Conservation (phyloP, 2,113 vertebrate species). For the Macquaria ambigua region DNA sequence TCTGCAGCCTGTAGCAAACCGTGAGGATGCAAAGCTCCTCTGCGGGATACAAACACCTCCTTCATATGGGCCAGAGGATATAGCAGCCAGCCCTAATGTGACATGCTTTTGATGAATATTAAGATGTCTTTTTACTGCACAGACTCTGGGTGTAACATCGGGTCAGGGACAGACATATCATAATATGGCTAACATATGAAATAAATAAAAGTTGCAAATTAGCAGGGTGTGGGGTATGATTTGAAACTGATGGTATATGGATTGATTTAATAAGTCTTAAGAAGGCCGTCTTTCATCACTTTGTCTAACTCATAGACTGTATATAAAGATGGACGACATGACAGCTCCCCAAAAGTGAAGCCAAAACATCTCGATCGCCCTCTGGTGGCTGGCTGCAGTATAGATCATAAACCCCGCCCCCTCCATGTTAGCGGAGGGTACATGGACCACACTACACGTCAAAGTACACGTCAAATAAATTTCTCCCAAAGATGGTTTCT, state of each 20-base stretch:
- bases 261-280: not conserved
- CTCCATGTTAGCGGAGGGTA: too few relatives aligned
- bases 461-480: too few relatives aligned
- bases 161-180: not conserved
- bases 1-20: constrained; percentile 43
- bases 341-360: too few relatives aligned
- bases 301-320: not conserved
- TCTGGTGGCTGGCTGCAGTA: too few relatives aligned
- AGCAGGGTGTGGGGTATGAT: not conserved
- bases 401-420: too few relatives aligned
- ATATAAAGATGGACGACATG: too few relatives aligned
- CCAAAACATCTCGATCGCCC: too few relatives aligned
- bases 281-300: not conserved
- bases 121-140: constrained; percentile 20
- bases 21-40: constrained; percentile 38
- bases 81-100: constrained; percentile 30
- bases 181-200: not conserved
- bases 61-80: constrained; percentile 30
- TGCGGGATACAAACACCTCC: constrained; percentile 40
- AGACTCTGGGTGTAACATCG: not conserved
- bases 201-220: not conserved
- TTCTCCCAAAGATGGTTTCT: too few relatives aligned
- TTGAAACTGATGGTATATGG: not conserved
- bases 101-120: constrained; percentile 41
- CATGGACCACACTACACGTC: too few relatives aligned